Evolutionary conservation across 1,140 invertebrate species (phyloP).

Genomic region (Acromyrmex echinatior): DNA sequence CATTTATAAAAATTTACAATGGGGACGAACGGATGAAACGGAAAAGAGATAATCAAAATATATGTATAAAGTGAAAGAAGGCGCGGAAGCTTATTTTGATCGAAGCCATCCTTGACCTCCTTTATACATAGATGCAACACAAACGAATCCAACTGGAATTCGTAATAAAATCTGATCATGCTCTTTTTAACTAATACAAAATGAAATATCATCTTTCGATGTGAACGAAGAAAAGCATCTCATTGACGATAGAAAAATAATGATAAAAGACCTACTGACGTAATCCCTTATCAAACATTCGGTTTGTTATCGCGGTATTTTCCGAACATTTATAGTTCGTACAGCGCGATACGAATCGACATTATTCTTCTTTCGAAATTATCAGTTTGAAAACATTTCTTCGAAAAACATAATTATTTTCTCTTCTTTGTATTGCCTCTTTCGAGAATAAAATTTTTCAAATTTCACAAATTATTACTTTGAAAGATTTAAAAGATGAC

Average conservation of each 20-base stretch:
- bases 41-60: background rate
- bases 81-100: background rate
- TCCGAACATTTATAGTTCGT: background rate
- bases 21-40: background rate
- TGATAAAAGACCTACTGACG: slow-evolving; percentile 24
- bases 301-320: slow-evolving; percentile 29
- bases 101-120: background rate
- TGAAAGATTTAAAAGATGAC: background rate
- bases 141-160: background rate
- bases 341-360: background rate
- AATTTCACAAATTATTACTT: background rate
- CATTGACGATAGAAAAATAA: background rate
- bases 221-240: slow-evolving; percentile 14
- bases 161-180: background rate
- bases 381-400: background rate
- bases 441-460: background rate
- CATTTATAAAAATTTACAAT: slow-evolving; percentile 49
- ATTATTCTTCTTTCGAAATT: background rate
- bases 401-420: background rate
- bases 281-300: slow-evolving; percentile 37
- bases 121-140: background rate
- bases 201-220: background rate
- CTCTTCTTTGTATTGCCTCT: background rate
- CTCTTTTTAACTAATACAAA: background rate
- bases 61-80: background rate